These are phyloP conservation scores for Momotus momota DNA, from an alignment of 2,797 vertebrate genomes.

Conservation along the genomic window DNA sequence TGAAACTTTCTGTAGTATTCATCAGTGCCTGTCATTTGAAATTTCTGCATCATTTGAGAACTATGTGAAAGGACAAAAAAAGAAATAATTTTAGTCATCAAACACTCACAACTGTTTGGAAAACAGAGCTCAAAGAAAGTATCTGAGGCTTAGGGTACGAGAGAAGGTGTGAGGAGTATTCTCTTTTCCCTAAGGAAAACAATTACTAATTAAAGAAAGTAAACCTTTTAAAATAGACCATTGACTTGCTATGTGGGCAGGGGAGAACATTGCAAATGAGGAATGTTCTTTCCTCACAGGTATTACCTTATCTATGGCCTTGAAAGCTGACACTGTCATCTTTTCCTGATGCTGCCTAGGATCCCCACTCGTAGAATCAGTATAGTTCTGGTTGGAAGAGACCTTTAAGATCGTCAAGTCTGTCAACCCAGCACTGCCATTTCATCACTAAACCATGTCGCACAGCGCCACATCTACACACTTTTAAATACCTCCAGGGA, in stretches of 20 bases:
- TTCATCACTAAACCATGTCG: too few species aligned
- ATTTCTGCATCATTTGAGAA: neutral
- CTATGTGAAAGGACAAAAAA: neutral
- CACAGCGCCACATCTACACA: too few species aligned
- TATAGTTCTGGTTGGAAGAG: neutral
- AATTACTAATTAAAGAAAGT: neutral
- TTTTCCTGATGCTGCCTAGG: neutral
- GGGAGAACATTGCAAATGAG: neutral
- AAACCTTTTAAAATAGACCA: neutral
- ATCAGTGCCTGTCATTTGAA: neutral
- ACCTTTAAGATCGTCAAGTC: neutral
- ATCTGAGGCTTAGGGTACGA: neutral
- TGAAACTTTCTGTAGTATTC: neutral
- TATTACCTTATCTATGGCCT: neutral
- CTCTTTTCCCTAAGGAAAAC: neutral
- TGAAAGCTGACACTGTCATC: neutral
- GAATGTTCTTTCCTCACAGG: neutral
- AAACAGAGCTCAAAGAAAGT: neutral
- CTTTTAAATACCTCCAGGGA: too few species aligned
- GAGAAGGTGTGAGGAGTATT: neutral
- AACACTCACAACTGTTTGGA: neutral
- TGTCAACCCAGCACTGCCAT: too few species aligned
- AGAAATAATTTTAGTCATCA: neutral
- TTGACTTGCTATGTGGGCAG: neutral
- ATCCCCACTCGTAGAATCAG: neutral